phyloP scores from a whole-genome alignment of 2,888 invertebrate species.

The Cryptocheilus praepositus region DNA sequence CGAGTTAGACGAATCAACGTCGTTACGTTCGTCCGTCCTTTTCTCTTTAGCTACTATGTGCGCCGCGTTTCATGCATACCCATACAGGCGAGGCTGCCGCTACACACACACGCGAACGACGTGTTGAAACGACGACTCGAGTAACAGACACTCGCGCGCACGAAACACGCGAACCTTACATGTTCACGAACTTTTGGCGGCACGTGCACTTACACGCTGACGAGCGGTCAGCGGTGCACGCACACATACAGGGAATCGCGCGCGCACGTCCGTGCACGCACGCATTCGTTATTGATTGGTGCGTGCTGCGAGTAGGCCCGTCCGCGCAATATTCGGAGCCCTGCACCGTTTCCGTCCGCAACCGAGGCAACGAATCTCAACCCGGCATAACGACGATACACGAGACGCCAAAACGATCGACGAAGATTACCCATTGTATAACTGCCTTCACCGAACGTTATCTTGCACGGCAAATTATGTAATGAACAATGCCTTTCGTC shows the following conservation, averaged over 20 bases:
- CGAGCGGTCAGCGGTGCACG: conserved; percentile 13
- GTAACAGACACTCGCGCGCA: conserved; percentile 31
- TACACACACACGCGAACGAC: conserved; percentile 7
- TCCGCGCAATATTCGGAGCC: conserved; percentile 41
- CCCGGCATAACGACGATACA: no score
- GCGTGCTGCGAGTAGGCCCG: conserved; percentile 48
- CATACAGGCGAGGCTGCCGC: neutral
- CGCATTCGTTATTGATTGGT: conserved; percentile 61
- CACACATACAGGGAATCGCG: conserved; percentile 30
- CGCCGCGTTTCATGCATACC: no score
- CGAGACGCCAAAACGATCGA: no score
- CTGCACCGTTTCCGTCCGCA: conserved; percentile 12
- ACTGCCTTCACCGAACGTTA: neutral
- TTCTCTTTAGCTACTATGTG: no score
- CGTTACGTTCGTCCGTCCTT: no score
- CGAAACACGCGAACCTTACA: conserved; percentile 49
- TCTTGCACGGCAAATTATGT: no score
- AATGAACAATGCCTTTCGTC: no score
- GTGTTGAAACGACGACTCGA: neutral
- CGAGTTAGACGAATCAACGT: no score
- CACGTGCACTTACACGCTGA: conserved; percentile 60
- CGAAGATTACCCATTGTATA: no score
- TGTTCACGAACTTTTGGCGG: conserved; percentile 52
- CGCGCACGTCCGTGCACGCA: conserved; percentile 45
- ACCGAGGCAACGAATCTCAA: neutral